A percentile compares a stretch with the other conserved stretches of the same genome.
phyloP scores from a whole-genome alignment of 2,888 invertebrate species.

The Patella ulyssiponensis region DNA sequence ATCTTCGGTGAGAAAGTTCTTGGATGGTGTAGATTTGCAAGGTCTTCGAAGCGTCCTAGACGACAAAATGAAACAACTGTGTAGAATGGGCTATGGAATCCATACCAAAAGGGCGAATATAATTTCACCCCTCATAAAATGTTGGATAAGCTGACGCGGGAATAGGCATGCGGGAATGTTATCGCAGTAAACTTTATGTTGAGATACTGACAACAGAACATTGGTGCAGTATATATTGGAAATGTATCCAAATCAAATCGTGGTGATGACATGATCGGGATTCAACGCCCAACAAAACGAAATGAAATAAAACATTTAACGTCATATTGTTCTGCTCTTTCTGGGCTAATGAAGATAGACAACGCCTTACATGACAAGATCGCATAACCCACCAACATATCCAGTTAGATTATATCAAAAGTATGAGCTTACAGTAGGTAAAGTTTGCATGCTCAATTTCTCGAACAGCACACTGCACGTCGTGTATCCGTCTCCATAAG shows the following conservation, averaged over 20 bases:
- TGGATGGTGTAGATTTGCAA: neutral
- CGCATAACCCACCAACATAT: neutral
- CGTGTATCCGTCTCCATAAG: too few relatives aligned
- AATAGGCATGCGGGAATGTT: neutral
- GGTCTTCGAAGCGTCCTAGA: neutral
- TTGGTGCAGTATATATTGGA: neutral
- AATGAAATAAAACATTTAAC: too few relatives aligned
- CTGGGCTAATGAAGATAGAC: too few relatives aligned
- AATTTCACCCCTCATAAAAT: neutral
- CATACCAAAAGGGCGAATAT: neutral
- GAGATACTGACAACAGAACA: neutral
- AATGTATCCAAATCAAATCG: neutral
- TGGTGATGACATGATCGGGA: neutral
- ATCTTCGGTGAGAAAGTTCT: neutral
- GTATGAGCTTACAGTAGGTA: neutral
- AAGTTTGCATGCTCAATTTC: neutral
- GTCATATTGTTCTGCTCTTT: too few relatives aligned
- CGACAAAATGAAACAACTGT: neutral
- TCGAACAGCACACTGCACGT: too few relatives aligned
- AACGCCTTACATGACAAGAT: neutral
- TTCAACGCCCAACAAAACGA: neutral
- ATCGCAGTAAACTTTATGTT: neutral
- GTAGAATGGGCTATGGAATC: neutral
- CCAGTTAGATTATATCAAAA: neutral
- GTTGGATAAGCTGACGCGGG: neutral